Percentiles rank a stretch among this genome's conserved stretches.
Evolutionary conservation across 1,140 invertebrate genomes (phyloP).

Genomic region (Drosophila aff.): DNA sequence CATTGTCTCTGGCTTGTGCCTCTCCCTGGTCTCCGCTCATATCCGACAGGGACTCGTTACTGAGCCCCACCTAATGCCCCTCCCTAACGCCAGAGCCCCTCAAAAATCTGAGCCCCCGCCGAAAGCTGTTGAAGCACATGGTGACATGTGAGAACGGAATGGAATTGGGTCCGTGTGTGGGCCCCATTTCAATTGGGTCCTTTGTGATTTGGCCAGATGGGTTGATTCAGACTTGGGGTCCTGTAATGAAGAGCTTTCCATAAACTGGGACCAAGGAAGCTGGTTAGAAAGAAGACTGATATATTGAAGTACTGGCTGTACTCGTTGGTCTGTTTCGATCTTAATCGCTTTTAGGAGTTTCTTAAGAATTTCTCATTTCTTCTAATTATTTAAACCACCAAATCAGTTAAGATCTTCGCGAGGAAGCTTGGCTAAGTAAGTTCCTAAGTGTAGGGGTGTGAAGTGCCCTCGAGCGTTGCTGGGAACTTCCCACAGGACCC

Average conservation of each 20-base stretch:
- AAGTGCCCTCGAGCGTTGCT: not conserved
- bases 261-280: conserved; percentile 3
- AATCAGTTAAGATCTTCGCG: not conserved
- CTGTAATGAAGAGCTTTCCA: conserved; percentile 16
- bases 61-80: conserved; percentile 27
- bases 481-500: not conserved
- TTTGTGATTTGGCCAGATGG: conserved; percentile 28
- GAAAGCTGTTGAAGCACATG: conserved; percentile 75
- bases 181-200: conserved; percentile 61
- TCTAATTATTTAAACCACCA: not conserved
- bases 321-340: not conserved
- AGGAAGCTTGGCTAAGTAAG: conserved; percentile 1
- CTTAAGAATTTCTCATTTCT: not conserved
- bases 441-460: conserved; percentile 14
- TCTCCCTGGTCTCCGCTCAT: not conserved
- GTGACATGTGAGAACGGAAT: conserved; percentile 69
- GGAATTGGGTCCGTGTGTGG: conserved; percentile 39
- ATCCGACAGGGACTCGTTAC: conserved; percentile 57
- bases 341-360: not conserved
- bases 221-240: not conserved
- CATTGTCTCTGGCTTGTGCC: conserved; percentile 49
- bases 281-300: not conserved
- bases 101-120: conserved; percentile 55
- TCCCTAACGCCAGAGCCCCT: conserved; percentile 9
- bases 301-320: not conserved